These are phyloP conservation scores for Lithobates pipiens DNA, from an alignment of 2,797 vertebrate genomes.

Conservation along the genomic window DNA sequence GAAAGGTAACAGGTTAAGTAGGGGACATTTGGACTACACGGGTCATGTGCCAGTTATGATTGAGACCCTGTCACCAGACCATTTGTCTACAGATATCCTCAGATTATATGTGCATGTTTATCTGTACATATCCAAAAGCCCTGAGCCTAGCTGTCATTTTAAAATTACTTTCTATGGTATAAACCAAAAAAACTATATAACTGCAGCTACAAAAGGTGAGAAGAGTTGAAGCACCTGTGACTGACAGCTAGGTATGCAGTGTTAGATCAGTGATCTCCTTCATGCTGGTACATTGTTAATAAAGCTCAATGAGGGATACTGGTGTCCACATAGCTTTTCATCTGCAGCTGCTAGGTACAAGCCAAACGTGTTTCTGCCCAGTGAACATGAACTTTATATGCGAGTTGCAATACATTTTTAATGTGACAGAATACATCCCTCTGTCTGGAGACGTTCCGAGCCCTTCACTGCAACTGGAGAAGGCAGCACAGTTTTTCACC, in stretches of 20 bases:
- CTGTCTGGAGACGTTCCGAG: background rate
- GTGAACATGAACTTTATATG: background rate
- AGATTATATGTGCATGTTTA: too few species aligned
- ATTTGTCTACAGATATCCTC: too few species aligned
- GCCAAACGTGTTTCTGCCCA: background rate
- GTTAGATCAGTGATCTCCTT: background rate
- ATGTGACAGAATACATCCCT: background rate
- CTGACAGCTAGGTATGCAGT: background rate
- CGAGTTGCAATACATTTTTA: slow-evolving; percentile 23
- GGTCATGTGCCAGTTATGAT: too few species aligned
- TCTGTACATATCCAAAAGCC: too few species aligned
- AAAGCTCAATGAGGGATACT: background rate
- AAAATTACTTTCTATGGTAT: too few species aligned
- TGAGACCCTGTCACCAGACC: too few species aligned
- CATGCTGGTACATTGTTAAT: slow-evolving; percentile 1
- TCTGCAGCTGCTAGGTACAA: background rate
- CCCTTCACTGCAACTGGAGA: background rate
- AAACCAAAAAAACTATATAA: too few species aligned
- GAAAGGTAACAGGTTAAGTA: too few species aligned
- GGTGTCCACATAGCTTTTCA: background rate
- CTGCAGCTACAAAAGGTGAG: too few species aligned
- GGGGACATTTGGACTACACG: too few species aligned
- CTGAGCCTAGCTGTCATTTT: too few species aligned
- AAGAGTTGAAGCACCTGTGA: background rate
- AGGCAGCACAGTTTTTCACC: background rate